A percentile compares a stretch with the other conserved stretches of the same genome.
These are phyloP conservation scores for Sicus ferrugineus DNA, from an alignment of 2,888 invertebrate species.

Conservation along the genomic window DNA sequence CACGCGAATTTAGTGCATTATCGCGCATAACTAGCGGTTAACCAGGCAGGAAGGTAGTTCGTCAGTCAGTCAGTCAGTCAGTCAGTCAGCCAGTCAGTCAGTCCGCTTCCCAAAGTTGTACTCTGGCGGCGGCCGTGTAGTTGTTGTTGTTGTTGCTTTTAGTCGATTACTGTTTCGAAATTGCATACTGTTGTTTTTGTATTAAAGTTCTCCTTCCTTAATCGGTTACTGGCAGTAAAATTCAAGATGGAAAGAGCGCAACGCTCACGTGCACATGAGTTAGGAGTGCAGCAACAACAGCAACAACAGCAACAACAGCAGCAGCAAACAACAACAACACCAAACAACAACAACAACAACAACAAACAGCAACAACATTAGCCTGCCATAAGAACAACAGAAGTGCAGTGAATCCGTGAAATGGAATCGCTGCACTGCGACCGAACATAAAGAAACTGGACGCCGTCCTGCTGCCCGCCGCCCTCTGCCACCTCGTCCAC, in stretches of 20 bases:
- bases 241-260: not conserved
- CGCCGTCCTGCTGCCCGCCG: conserved; percentile 38
- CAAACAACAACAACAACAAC: not conserved
- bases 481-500: not conserved
- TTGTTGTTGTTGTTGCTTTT: conserved; percentile 13
- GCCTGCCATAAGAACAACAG: too few species aligned
- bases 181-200: not conserved
- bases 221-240: not conserved
- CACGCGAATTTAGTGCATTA: conserved; percentile 24
- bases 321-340: conserved; percentile 6
- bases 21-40: not conserved
- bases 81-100: not conserved
- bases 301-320: not conserved
- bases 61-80: not conserved
- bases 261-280: conserved; percentile 29
- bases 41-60: conserved; percentile 4
- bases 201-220: not conserved
- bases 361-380: too few species aligned
- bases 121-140: not conserved
- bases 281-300: conserved; percentile 1
- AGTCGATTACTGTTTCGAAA: not conserved
- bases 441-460: conserved; percentile 59
- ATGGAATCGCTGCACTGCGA: conserved; percentile 58
- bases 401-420: conserved; percentile 45
- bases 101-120: conserved; percentile 4